phyloP scores from a whole-genome alignment of 2,797 vertebrate genomes.

The Gypaetus barbatus region DNA sequence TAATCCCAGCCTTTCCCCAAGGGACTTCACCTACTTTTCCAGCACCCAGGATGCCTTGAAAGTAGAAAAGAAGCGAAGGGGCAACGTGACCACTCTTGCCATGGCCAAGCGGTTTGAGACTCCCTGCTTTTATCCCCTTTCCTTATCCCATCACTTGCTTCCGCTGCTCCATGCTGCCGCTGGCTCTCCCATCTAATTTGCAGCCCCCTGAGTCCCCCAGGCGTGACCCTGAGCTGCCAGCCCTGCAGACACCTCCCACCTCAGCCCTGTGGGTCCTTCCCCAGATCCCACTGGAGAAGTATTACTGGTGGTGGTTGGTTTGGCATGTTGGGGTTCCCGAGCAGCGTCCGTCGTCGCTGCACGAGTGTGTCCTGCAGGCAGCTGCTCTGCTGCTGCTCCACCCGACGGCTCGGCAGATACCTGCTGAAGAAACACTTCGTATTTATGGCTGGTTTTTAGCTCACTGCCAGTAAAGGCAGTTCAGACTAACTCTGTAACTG shows the following conservation, averaged over 20 bases:
- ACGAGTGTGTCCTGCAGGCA: background rate
- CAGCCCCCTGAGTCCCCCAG: background rate
- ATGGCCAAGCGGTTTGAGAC: background rate
- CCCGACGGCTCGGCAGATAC: background rate
- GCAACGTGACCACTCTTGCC: background rate
- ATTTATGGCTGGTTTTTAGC: background rate
- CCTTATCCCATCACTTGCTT: background rate
- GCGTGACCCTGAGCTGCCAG: background rate
- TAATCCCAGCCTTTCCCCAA: background rate
- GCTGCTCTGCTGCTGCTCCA: background rate
- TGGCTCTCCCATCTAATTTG: background rate
- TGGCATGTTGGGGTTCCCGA: background rate
- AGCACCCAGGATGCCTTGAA: background rate
- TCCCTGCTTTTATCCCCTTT: background rate
- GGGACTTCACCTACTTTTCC: background rate
- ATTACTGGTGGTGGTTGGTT: background rate
- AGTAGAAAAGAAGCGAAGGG: background rate
- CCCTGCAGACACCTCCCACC: background rate
- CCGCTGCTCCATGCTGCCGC: rapidly evolving
- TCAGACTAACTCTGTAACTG: background rate
- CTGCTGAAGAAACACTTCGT: background rate
- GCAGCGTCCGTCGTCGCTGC: rapidly evolving
- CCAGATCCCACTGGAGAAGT: background rate
- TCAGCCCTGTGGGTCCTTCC: background rate
- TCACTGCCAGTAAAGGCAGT: background rate